Evolutionary conservation across 2,888 invertebrate species (phyloP), one percentile per base, ranked within the genome.

Genomic region (Miltochrista miniata): DNA sequence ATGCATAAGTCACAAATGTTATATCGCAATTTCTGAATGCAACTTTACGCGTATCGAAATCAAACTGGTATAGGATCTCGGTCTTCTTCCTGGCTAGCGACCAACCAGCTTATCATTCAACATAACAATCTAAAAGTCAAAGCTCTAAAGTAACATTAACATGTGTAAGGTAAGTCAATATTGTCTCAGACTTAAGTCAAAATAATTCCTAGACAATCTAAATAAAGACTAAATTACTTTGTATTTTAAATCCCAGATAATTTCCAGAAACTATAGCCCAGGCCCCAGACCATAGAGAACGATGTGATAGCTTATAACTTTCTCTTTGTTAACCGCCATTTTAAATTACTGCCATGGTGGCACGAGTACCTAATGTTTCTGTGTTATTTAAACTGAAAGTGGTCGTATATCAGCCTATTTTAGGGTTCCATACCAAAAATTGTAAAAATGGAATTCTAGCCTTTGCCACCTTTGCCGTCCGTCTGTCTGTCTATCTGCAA

Each of bases 281-380:
- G 72, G 80, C 81, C 80, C 74, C 76, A 82, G 72, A 81, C 81
- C 83, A 83, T 81, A 83, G 85, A 87, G 85, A 87, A 86, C 88
- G 87, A 87, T 89, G 87, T 86, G 90, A 86, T 88, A 87, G 85
- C 79, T 77, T 70, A 77, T 11, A 81, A 86, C 88, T 90, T 89
- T 90, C 90, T 83, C 88, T 90, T 87, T 89, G 89, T 81, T 82
- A 77, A 69, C 89, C 90, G 90, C 89, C 85, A 87, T 89, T 90
- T 88, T 90, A 87, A 90, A 80, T 86, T 90, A 87, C 85, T 82
- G 79, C 86, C 88, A 90, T 89, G 83, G 86, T 78, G 83, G 79
- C 81, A 78, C 88, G 89, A 90, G 77, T 87, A 87, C 8, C 30
- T 30, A 7, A 90, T 90, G 83, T 69, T 80, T 72, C 74, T 80